Conservation (phyloP, 2,888 invertebrate species). For the Eudasyphora cyanicolor region DNA sequence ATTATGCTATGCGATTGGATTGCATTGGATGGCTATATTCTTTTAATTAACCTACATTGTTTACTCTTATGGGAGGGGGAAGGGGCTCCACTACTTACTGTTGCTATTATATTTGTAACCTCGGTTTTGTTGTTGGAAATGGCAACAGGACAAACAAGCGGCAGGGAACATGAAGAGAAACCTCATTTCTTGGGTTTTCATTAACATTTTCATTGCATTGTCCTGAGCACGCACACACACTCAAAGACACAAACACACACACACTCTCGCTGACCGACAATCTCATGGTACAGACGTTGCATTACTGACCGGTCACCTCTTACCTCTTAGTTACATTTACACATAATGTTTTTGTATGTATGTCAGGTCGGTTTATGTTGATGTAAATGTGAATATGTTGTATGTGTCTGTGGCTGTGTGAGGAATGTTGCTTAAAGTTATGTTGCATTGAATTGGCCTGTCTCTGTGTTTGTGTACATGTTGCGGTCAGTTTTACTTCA, state of each 20-base stretch:
- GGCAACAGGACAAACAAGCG: neutral
- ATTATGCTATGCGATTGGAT: neutral
- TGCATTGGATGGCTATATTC: neutral
- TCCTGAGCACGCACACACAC: neutral
- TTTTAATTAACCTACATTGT: slow-evolving; percentile 33
- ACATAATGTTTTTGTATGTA: neutral
- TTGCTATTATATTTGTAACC: neutral
- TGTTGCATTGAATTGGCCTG: neutral
- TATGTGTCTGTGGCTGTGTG: neutral
- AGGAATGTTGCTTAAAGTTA: neutral
- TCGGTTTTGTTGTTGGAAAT: neutral
- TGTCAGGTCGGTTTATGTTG: neutral
- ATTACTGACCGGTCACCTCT: neutral
- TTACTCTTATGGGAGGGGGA: neutral
- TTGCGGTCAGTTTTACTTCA: slow-evolving; percentile 44
- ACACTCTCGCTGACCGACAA: neutral
- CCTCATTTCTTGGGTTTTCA: slow-evolving; percentile 34
- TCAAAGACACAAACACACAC: too few species aligned
- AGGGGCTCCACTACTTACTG: neutral
- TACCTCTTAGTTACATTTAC: too few species aligned
- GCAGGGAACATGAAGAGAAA: neutral
- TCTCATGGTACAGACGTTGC: slow-evolving; percentile 17
- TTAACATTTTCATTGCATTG: slow-evolving; percentile 36
- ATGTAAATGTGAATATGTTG: neutral
- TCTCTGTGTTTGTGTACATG: slow-evolving; percentile 33